phyloP scores from a whole-genome alignment of 2,888 invertebrate genomes.

The Xestia sexstrigata region DNA sequence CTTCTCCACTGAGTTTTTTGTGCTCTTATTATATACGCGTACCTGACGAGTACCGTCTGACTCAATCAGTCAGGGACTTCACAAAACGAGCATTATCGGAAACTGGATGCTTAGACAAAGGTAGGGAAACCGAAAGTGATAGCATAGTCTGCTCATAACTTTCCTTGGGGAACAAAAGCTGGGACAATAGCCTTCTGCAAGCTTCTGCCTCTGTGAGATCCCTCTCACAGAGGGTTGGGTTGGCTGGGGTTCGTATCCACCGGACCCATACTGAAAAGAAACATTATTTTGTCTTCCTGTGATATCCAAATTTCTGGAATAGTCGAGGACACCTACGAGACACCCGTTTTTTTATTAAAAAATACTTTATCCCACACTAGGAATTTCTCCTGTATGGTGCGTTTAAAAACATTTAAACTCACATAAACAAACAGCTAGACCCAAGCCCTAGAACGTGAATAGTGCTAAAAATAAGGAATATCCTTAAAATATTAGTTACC shows the following conservation, averaged over 20 bases:
- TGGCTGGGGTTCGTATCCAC: too few relatives aligned
- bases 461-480: background rate
- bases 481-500: background rate
- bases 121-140: background rate
- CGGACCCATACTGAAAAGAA: background rate
- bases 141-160: background rate
- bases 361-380: background rate
- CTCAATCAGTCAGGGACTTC: too few relatives aligned
- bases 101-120: background rate
- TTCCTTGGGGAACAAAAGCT: background rate
- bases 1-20: background rate
- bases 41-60: background rate
- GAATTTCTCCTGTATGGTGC: background rate
- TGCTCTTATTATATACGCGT: background rate
- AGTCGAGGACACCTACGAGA: background rate
- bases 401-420: background rate
- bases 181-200: background rate
- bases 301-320: background rate
- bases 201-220: too few relatives aligned
- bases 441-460: background rate
- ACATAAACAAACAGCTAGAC: background rate
- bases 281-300: background rate
- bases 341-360: too few relatives aligned
- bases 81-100: background rate
- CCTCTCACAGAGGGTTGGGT: too few relatives aligned